phyloP scores from a whole-genome alignment of 2,888 invertebrate genomes.

The Bugulina stolonifera region DNA sequence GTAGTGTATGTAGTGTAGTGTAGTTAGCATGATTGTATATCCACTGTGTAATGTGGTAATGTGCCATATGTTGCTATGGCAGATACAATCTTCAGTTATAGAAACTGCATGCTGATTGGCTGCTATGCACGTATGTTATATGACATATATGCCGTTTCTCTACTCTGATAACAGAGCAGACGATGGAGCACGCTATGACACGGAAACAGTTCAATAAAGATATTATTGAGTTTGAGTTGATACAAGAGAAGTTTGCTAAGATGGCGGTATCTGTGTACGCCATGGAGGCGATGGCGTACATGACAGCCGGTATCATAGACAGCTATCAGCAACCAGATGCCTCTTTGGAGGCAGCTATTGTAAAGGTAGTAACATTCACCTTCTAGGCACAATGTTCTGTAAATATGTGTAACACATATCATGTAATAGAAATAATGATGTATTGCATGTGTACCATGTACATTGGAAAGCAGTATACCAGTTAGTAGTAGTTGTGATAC shows the following conservation, averaged over 20 bases:
- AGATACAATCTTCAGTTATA: too few relatives aligned
- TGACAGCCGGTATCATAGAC: constrained; percentile 75
- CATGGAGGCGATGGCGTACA: constrained; percentile 78
- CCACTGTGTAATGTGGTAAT: too few relatives aligned
- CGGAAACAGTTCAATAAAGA: constrained; percentile 57
- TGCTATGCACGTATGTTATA: too few relatives aligned
- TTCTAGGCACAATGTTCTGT: constrained; percentile 32
- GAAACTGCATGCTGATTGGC: too few relatives aligned
- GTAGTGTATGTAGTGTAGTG: too few relatives aligned
- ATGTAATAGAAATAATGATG: too few relatives aligned
- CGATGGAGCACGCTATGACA: constrained; percentile 58
- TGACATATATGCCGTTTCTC: constrained; percentile 34
- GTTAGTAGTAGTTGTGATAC: too few relatives aligned
- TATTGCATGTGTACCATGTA: too few relatives aligned
- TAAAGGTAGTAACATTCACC: constrained; percentile 59
- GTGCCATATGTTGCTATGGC: too few relatives aligned
- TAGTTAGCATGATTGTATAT: too few relatives aligned
- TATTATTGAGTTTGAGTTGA: constrained; percentile 56
- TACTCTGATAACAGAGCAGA: constrained; percentile 52
- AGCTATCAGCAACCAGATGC: constrained; percentile 71
- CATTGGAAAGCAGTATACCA: too few relatives aligned
- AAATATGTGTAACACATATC: too few relatives aligned
- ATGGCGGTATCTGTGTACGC: constrained; percentile 63
- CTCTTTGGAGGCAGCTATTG: constrained; percentile 71
- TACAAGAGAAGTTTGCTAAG: constrained; percentile 57